phyloP scores from a whole-genome alignment of 1,140 invertebrate genomes.

The Planococcus citri region DNA sequence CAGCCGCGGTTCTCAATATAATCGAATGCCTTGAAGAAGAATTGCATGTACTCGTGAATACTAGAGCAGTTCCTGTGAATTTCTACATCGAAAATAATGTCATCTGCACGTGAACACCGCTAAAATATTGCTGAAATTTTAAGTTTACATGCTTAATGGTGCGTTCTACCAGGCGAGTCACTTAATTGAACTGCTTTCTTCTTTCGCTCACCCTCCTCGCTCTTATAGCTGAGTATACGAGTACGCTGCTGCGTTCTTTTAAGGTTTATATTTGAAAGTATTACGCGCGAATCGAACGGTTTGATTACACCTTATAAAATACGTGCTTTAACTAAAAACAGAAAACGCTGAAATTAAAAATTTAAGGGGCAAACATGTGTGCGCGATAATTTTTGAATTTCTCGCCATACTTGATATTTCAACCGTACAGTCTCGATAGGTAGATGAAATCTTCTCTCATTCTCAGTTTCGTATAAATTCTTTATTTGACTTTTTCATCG shows the following conservation, averaged over 20 bases:
- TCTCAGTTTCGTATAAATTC: too few species aligned
- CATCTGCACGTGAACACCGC: constrained; percentile 18
- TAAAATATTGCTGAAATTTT: constrained; percentile 15
- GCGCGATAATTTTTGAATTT: neutral
- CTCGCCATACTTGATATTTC: too few species aligned
- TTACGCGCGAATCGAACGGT: constrained; percentile 5
- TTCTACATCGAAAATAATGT: constrained; percentile 18
- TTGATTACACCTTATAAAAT: constrained; percentile 8
- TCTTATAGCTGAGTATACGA: too few species aligned
- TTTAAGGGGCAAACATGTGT: neutral
- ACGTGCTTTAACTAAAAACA: neutral
- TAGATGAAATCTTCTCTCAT: too few species aligned
- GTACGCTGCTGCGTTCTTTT: too few species aligned
- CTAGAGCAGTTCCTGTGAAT: neutral
- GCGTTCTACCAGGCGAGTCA: constrained; percentile 11
- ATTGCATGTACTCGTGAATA: neutral
- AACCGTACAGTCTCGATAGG: too few species aligned
- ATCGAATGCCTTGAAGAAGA: neutral
- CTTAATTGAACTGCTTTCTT: constrained; percentile 15
- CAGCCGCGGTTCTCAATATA: neutral
- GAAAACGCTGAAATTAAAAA: neutral
- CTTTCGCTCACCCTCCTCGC: neutral
- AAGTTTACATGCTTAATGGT: constrained; percentile 20
- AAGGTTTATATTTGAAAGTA: constrained; percentile 8
- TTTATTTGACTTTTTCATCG: too few species aligned